Base-by-base conservation (phyloP, 35 echinoderm and acorn worm species). In the Amphiura filiformis region DNA sequence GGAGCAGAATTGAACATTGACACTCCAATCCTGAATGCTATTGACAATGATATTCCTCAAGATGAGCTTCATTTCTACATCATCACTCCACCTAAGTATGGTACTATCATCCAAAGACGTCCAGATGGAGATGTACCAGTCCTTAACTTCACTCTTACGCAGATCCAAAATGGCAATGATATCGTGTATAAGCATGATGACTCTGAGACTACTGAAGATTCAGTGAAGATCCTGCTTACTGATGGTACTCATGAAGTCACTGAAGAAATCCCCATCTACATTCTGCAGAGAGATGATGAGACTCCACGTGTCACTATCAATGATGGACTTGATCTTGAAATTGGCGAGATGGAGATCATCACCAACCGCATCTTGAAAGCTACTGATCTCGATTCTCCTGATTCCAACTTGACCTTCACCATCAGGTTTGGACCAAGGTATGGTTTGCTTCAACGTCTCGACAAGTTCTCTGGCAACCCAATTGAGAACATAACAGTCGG, bases 321-420 rank as follows among this genome's bases (percentile, higher is more conserved):
- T 78, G 93, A 99, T 95, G 96, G 96, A 40, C 78, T 99, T 75
- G 88, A 94, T 47, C 88, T 99, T 34, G 93, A 99, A 76, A 99
- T 94, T 22, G 90, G 90, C 14, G 96, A 99, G 17, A 88, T 23
- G 78, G 86, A 75, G 40, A 39, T 93, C 44, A 99, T 99, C 38
- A 94, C 89, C 44, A 99, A 99, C 81, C 79, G 93, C 34, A 89
- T 95, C 42, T 65, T 99, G 49, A 89, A 92, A 37, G 92, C 96
- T 15, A 99, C 93, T 4, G 96, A 99, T 90, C 39, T 99, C 32
- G 96, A 99, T 49, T 99, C 96, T 28, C 80, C 90, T 32, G 96
- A 99, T 78, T 91, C 96, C 26, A 94, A 99, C 76, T 86, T 99
- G 0, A 99, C 96, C 11, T 99, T 76, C 65, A 70, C 86, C 32